Evolutionary conservation across 2,888 invertebrate genomes (phyloP).

Genomic region (Cosmopolites sordidus): DNA sequence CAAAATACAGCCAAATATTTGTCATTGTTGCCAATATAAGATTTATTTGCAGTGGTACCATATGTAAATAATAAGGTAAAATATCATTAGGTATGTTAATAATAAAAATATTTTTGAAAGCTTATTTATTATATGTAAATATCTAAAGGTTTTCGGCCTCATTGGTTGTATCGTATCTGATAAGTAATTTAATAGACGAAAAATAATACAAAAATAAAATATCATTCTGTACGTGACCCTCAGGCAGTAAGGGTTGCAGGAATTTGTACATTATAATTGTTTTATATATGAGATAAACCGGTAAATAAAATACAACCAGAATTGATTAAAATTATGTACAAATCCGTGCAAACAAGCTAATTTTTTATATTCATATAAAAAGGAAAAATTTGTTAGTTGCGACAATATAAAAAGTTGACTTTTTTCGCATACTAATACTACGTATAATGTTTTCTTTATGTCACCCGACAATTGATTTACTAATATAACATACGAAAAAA

Average conservation of each 20-base stretch:
- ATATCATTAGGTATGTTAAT: too few species aligned
- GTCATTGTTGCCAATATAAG: too few species aligned
- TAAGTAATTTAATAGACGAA: too few species aligned
- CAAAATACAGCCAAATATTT: not conserved
- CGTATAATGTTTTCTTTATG: not conserved
- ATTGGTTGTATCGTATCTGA: too few species aligned
- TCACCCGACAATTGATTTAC: not conserved
- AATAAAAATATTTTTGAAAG: too few species aligned
- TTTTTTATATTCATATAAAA: not conserved
- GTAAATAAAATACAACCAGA: slow-evolving; percentile 1
- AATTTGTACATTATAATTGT: too few species aligned
- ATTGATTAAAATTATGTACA: not conserved
- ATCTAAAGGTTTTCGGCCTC: too few species aligned
- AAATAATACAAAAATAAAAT: slow-evolving; percentile 6
- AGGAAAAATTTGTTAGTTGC: not conserved
- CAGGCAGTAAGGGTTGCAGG: not conserved
- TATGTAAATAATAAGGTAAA: too few species aligned
- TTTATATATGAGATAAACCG: too few species aligned
- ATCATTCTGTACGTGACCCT: not conserved
- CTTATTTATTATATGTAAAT: too few species aligned
- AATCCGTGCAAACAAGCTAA: too few species aligned
- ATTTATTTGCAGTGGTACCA: too few species aligned
- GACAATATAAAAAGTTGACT: not conserved
- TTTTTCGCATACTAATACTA: slow-evolving; percentile 1
- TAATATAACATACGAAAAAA: not conserved